Evolutionary conservation across 2,797 vertebrate species (phyloP), one percentile per base, ranked within the genome.

Genomic region (Knipowitschia caucasica): DNA sequence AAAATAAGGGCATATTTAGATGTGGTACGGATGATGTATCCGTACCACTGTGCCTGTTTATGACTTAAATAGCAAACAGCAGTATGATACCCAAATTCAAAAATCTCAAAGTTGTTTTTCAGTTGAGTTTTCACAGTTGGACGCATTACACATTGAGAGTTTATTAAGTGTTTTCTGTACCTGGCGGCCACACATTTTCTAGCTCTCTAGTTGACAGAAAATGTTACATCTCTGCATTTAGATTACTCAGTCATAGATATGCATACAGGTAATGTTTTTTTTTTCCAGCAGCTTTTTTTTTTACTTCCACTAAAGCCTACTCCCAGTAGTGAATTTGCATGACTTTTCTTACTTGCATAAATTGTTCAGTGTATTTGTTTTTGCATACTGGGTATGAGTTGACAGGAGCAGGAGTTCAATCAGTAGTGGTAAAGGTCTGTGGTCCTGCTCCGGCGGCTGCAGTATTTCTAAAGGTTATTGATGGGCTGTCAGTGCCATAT

Each of bases 381-480:
- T 49, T 49, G 14, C 40, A 53, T 34, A 29, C 27, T 35, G 30
- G 59, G 11, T 49, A 30, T 56, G 30, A 42, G 27, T 12, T 30
- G 29, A 25, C 45, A 53, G 33, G 11, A 30, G 11, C 42, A 36
- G 10, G 49, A 66, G 29, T 40, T 38, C 35, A 11, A 35, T 30
- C 20, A 56, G 53, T 34, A 6, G 38, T 39, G 60, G 62, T 42
- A 46, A 55, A 51, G 59, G 24, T 30, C n/a, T 5, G 43, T 38
- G 35, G 54, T 56, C 65, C 63, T 43, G 58, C 58, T 51, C 21
- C 50, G 24, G 57, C 24, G 23, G 23, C 70, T 45, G 67, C 54
- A 59, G 58, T 56, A 44, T 25, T 50, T 10, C 49, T 49, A 4
- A 34, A 6, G 43, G 49, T 68, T 69, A 70, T 67, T 68, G 67